Percentiles rank a stretch among this genome's conserved stretches.
Evolutionary conservation across 2,888 invertebrate species (phyloP).

Genomic region (Rhagium mordax): DNA sequence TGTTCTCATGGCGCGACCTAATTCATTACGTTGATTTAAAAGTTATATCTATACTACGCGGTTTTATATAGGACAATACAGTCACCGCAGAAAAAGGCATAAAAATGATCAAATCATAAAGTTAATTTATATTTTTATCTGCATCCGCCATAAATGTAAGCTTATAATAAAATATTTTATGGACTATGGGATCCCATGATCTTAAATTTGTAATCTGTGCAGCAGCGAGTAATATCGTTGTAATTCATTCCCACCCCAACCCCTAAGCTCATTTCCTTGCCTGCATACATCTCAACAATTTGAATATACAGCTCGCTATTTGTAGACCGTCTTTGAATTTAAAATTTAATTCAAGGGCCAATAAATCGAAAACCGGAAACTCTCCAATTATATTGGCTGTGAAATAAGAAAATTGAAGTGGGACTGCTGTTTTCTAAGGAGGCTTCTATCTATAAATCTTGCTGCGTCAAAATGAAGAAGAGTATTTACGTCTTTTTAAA

Average conservation of each 20-base stretch:
- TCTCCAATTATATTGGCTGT: slow-evolving; percentile 56
- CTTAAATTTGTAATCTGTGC: slow-evolving; percentile 40
- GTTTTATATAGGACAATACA: neutral
- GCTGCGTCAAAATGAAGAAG: slow-evolving; percentile 15
- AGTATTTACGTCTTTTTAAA: neutral
- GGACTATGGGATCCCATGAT: slow-evolving; percentile 1
- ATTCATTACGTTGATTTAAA: neutral
- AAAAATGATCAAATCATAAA: slow-evolving; percentile 19
- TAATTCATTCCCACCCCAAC: slow-evolving; percentile 52
- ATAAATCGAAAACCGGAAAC: slow-evolving; percentile 60
- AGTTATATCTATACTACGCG: neutral
- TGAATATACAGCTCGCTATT: slow-evolving; percentile 50
- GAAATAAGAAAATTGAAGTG: slow-evolving; percentile 42
- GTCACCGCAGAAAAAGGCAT: neutral
- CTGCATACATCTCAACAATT: slow-evolving; percentile 51
- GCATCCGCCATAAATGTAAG: slow-evolving; percentile 6
- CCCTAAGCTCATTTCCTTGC: slow-evolving; percentile 43
- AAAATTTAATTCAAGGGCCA: slow-evolving; percentile 61
- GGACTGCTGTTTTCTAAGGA: slow-evolving; percentile 15
- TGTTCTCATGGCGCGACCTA: too few species aligned
- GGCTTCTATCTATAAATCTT: slow-evolving; percentile 24
- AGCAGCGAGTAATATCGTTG: slow-evolving; percentile 49
- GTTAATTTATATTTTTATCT: slow-evolving; percentile 25
- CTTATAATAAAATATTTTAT: slow-evolving; percentile 9
- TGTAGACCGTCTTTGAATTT: slow-evolving; percentile 58